Conservation (phyloP, 2,113 vertebrate genomes). For the Lophura nycthemera region DNA sequence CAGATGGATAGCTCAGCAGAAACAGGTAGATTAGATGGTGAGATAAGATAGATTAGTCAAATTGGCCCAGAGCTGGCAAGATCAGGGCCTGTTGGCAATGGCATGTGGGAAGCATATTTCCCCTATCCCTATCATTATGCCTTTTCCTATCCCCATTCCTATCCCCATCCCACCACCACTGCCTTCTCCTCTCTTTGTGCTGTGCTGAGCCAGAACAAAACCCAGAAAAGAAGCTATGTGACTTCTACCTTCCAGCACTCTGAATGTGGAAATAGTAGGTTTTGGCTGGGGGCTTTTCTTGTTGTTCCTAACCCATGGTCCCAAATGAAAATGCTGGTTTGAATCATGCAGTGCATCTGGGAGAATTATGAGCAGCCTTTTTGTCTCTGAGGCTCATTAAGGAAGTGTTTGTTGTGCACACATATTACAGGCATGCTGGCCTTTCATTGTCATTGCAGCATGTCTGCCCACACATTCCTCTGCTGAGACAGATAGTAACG, state of each 20-base stretch:
- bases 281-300: constrained; percentile 36
- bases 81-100: neutral
- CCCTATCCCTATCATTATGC: too few relatives aligned
- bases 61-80: neutral
- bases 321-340: constrained; percentile 37
- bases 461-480: neutral
- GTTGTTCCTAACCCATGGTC: neutral
- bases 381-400: neutral
- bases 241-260: neutral
- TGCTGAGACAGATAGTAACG: neutral
- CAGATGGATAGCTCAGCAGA: constrained; percentile 43
- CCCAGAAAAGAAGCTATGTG: neutral
- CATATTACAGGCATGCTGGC: neutral
- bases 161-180: neutral
- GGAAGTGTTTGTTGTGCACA: neutral
- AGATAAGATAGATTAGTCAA: constrained; percentile 58
- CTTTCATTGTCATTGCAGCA: neutral
- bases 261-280: neutral
- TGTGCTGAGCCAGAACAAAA: neutral
- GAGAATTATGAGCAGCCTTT: neutral
- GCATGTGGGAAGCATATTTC: neutral
- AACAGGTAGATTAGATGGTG: constrained; percentile 42
- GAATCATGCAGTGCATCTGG: neutral
- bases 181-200: neutral
- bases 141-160: too few relatives aligned